phyloP scores from a whole-genome alignment of 2,888 invertebrate genomes.

The Oegoconia quadripuncta region DNA sequence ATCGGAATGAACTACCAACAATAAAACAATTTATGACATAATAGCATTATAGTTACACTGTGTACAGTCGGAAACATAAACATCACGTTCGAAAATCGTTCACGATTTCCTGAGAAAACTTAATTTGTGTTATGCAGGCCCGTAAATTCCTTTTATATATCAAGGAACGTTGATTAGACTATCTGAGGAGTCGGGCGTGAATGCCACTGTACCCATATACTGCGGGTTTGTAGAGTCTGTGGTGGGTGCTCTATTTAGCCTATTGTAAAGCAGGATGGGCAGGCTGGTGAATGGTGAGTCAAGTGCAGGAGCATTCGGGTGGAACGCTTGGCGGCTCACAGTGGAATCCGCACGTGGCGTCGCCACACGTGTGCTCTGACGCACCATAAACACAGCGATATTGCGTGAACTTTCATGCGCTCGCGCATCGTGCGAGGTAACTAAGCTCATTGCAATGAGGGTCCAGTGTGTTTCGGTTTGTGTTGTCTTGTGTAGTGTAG shows the following conservation, averaged over 20 bases:
- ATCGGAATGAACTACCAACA: not conserved
- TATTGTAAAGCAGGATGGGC: slow-evolving; percentile 64
- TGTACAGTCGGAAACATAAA: not conserved
- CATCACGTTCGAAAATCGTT: not conserved
- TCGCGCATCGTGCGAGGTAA: slow-evolving; percentile 28
- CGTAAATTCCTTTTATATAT: too few species aligned
- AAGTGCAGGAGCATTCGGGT: slow-evolving; percentile 71
- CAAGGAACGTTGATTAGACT: too few species aligned
- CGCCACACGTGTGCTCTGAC: slow-evolving; percentile 57
- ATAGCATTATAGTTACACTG: slow-evolving; percentile 1
- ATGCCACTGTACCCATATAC: not conserved
- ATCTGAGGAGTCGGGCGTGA: too few species aligned
- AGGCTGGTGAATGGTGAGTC: slow-evolving; percentile 52
- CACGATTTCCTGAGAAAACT: too few species aligned
- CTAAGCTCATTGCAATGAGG: slow-evolving; percentile 5
- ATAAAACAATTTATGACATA: slow-evolving; percentile 11
- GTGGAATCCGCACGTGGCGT: slow-evolving; percentile 61
- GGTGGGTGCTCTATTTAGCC: slow-evolving; percentile 52
- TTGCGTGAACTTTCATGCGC: slow-evolving; percentile 23
- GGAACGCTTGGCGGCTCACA: slow-evolving; percentile 61
- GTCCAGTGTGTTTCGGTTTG: slow-evolving; percentile 8
- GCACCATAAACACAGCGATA: slow-evolving; percentile 38
- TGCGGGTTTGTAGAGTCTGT: too few species aligned
- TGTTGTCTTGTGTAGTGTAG: not conserved
- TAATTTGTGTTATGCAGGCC: too few species aligned